These are phyloP conservation scores for Craniophora ligustri DNA, from an alignment of 2,888 invertebrate genomes.

Conservation along the genomic window DNA sequence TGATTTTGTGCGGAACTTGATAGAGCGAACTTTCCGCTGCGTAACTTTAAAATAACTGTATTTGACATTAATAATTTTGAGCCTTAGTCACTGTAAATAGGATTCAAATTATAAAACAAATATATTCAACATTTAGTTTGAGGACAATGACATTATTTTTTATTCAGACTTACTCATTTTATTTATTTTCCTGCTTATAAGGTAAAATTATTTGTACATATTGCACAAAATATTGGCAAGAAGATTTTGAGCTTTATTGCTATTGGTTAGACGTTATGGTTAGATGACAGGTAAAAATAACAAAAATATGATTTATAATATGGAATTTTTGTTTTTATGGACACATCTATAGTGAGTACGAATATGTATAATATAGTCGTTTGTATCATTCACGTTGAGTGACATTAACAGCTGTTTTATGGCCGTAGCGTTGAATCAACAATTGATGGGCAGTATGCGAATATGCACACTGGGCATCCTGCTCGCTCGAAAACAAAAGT, in stretches of 20 bases:
- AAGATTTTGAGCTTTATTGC: neutral
- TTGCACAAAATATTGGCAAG: neutral
- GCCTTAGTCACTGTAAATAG: neutral
- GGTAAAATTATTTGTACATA: conserved; percentile 18
- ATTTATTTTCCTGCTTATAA: conserved; percentile 36
- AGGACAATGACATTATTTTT: conserved; percentile 31
- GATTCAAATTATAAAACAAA: too few relatives aligned
- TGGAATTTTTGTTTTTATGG: conserved; percentile 1
- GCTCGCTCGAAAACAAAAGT: neutral
- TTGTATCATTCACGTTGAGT: neutral
- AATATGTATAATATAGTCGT: too few relatives aligned
- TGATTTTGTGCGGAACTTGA: neutral
- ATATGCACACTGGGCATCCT: neutral
- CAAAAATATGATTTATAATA: too few relatives aligned
- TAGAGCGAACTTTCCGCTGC: neutral
- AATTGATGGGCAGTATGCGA: neutral
- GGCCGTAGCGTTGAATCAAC: neutral
- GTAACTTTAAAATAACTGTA: neutral
- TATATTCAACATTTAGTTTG: too few relatives aligned
- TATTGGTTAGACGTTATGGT: neutral
- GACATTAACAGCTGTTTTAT: neutral
- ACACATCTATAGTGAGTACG: neutral
- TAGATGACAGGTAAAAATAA: conserved; percentile 4
- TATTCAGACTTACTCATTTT: conserved; percentile 7
- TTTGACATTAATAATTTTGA: neutral